These are phyloP conservation scores for Suillia variegata DNA, from an alignment of 2,888 invertebrate species.

Conservation along the genomic window DNA sequence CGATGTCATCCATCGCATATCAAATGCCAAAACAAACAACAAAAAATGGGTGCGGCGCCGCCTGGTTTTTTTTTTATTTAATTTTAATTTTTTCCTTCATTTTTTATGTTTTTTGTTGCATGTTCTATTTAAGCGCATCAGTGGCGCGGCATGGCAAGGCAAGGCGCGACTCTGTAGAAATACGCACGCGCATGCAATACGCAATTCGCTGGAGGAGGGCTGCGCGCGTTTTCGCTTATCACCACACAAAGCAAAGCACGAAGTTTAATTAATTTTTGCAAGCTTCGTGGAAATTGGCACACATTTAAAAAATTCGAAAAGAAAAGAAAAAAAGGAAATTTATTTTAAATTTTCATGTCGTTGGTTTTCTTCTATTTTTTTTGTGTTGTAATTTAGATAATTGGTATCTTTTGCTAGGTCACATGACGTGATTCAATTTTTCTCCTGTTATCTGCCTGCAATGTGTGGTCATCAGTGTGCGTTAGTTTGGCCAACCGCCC, in stretches of 20 bases:
- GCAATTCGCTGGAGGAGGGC: too few species aligned
- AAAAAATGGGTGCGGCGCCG: background rate
- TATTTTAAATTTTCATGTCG: too few species aligned
- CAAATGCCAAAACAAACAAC: too few species aligned
- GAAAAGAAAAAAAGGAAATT: too few species aligned
- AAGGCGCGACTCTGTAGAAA: background rate
- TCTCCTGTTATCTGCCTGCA: background rate
- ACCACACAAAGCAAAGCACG: conserved; percentile 25
- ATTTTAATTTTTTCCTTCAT: background rate
- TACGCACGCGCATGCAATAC: background rate
- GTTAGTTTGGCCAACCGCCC: background rate
- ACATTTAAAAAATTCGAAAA: background rate
- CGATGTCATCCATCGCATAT: too few species aligned
- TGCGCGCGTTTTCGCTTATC: too few species aligned
- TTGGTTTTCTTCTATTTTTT: background rate
- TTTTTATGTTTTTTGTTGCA: too few species aligned
- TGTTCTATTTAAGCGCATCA: background rate
- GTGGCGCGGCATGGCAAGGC: background rate
- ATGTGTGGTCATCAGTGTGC: background rate
- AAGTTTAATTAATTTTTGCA: conserved; percentile 31
- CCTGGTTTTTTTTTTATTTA: too few species aligned
- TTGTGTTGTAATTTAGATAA: background rate
- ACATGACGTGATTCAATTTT: conserved; percentile 3
- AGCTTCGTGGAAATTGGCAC: conserved; percentile 13
- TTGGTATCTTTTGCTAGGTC: background rate